Percentiles rank a stretch among this genome's conserved stretches.
phyloP scores from a whole-genome alignment of 2,888 invertebrate genomes.

The Acronicta alni region DNA sequence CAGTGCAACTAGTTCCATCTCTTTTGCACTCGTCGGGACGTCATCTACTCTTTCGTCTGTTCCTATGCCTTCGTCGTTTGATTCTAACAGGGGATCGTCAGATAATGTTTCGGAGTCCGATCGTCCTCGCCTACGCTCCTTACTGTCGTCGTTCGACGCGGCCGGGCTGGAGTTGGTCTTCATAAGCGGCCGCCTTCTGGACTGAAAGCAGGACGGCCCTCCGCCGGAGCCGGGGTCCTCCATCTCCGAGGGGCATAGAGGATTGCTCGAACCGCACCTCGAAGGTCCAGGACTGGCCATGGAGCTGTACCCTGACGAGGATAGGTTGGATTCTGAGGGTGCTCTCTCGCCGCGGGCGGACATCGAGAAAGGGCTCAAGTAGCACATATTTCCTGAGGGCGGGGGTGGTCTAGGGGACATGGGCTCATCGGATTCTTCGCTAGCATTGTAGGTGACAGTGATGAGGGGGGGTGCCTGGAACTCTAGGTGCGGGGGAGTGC shows the following conservation, averaged over 20 bases:
- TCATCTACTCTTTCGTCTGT: constrained; percentile 93
- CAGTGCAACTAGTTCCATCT: constrained; percentile 84
- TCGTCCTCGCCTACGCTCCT: constrained; percentile 89
- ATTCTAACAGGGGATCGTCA: constrained; percentile 92
- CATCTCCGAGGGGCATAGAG: constrained; percentile 93
- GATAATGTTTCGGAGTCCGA: constrained; percentile 94
- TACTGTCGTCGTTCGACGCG: constrained; percentile 80
- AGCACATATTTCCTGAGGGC: constrained; percentile 91
- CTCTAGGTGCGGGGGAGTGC: constrained; percentile 91
- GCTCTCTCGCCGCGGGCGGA: constrained; percentile 92
- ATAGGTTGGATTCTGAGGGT: constrained; percentile 94
- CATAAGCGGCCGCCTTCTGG: constrained; percentile 90
- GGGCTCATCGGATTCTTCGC: constrained; percentile 94
- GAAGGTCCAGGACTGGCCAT: constrained; percentile 96
- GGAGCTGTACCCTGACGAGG: constrained; percentile 95
- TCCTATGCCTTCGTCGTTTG: constrained; percentile 94
- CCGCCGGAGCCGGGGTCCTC: constrained; percentile 92
- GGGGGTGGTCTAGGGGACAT: constrained; percentile 90
- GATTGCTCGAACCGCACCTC: constrained; percentile 94
- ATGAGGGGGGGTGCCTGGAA: constrained; percentile 92
- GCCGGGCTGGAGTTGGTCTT: constrained; percentile 89
- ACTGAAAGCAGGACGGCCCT: constrained; percentile 85
- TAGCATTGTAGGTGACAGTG: constrained; percentile 93
- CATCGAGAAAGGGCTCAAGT: constrained; percentile 94
- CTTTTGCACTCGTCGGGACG: constrained; percentile 92